Evolutionary conservation across 2,888 invertebrate genomes (phyloP), one percentile per base, ranked within the genome.

Genomic region (Lottia gigantea): DNA sequence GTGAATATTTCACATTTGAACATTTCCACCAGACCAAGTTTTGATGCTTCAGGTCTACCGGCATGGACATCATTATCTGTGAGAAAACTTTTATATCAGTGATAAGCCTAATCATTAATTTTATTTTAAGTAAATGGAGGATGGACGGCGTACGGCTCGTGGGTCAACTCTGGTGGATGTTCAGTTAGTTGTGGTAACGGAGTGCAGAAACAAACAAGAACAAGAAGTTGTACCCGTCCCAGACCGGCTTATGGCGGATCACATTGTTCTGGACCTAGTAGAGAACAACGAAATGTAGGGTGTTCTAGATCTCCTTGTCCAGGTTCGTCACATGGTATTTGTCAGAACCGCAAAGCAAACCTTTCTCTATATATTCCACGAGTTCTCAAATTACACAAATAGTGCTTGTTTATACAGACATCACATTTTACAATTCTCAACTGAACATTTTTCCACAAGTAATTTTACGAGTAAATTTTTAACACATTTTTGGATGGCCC

Each of bases 111-210:
- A 19, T 49, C 0, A 16, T 0, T 3, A 2, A 11, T 8, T 26
- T 19, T 25, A 12, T 8, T n/a, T 61, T 16, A 45, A 67, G 67
- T 67, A 15, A 67, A 67, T 31, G 67, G 67, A 2, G 67, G 67
- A 1, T 67, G 67, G 67, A 26, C 55, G 3, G 7, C 19, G 14
- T 67, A 67, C 55, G 55, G 19, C 8, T 55, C 55, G 3, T 55
- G 55, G 55, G 15, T 19, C 19, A 55, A 55, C 23, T 55, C 55
- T 55, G 55, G 55, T 15, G 15, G 12, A 11, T 55, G 55, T 55
- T 3, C 55, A 2, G 23, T 23, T 11, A 55, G 14, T 12, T 55
- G 55, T 23, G 55, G 55, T 11, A 23, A 12, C 11, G 55, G 55
- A 0, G 19, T 23, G 19, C 55, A 55, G 23, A 19, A 23, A 55